A percentile compares a stretch with the other conserved stretches of the same genome.
phyloP scores from a whole-genome alignment of 1,140 invertebrate species.

The Papilio xuthus region DNA sequence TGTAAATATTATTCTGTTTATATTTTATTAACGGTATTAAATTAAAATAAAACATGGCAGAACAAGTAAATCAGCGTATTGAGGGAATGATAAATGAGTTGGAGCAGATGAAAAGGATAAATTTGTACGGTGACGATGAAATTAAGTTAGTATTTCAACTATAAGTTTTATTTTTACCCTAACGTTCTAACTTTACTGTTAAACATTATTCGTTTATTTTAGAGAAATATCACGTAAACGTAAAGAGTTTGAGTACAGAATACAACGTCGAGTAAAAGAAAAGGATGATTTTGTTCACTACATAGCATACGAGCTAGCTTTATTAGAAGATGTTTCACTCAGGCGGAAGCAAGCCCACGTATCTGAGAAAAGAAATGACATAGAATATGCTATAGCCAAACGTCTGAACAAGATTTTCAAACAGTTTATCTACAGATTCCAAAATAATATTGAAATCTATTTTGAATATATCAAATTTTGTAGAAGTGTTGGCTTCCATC shows the following conservation, averaged over 20 bases:
- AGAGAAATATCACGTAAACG: slow-evolving; percentile 87
- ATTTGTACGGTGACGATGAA: slow-evolving; percentile 86
- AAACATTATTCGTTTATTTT: slow-evolving; percentile 48
- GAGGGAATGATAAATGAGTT: slow-evolving; percentile 88
- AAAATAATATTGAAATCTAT: slow-evolving; percentile 87
- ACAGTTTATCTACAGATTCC: slow-evolving; percentile 83
- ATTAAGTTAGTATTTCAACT: slow-evolving; percentile 80
- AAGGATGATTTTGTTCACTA: slow-evolving; percentile 89
- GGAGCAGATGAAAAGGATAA: slow-evolving; percentile 86
- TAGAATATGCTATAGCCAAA: slow-evolving; percentile 85
- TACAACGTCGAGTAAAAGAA: slow-evolving; percentile 84
- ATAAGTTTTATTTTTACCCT: neutral
- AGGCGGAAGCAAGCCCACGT: slow-evolving; percentile 82
- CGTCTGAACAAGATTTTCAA: slow-evolving; percentile 86
- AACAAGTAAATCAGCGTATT: slow-evolving; percentile 87
- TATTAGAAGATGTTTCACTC: slow-evolving; percentile 85
- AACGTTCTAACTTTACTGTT: slow-evolving; percentile 31
- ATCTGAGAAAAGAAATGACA: slow-evolving; percentile 84
- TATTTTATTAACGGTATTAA: slow-evolving; percentile 37
- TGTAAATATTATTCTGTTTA: slow-evolving; percentile 28
- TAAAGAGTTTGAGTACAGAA: slow-evolving; percentile 87
- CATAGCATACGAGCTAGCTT: slow-evolving; percentile 87
- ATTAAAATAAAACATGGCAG: slow-evolving; percentile 84
- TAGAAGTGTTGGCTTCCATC: slow-evolving; percentile 82
- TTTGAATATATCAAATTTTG: slow-evolving; percentile 88